Base-by-base conservation (phyloP, 2,113 vertebrate species). In the Poecile atricapillus region DNA sequence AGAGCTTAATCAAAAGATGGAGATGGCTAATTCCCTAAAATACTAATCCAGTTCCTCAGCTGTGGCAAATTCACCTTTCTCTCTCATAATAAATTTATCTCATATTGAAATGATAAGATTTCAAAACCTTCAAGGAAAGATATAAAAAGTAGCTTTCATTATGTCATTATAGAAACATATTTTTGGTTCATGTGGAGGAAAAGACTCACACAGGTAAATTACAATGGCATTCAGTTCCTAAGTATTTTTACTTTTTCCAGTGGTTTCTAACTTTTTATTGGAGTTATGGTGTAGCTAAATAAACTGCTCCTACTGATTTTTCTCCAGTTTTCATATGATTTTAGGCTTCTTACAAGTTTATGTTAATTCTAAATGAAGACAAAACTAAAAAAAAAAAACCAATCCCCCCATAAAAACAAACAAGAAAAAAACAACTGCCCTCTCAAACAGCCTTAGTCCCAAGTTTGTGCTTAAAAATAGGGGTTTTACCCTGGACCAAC, bases 371-470 rank as follows among this genome's bases (percentile, higher is more conserved):
- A 50, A 86, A 76, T 27, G 28, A 28, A 39, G 10, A 65, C 20
- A 30, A 85, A 58, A 49, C n/a, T 15, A 23, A 83, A 60, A 27
- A 2, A n/a, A 65, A 30, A 49, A 19, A 30, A 1, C 5, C 4
- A 17, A 7, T 4, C 10, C 8, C 19, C 2, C 3, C 10, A 33
- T 11, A 25, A 35, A 14, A 30, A 37, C 2, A 47, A 43, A 11
- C 33, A 67, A 50, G 4, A 7, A 25, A 80, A 60, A n/a, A 49
- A 5, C 6, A 21, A 7, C 18, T 2, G 0, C 4, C 2, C 5
- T 5, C 8, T 8, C 18, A 69, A 39, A 28, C 31, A 59, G 2
- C 10, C 9, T 49, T 53, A 76, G 11, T 49, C 65, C 9, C 22
- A 69, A 89, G 58, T 50, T 82, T 33, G 22, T 63, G 73, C n/a